These are phyloP conservation scores for Hypocryptadius cinnamomeus DNA, from an alignment of 2,113 vertebrate genomes.

Conservation along the genomic window DNA sequence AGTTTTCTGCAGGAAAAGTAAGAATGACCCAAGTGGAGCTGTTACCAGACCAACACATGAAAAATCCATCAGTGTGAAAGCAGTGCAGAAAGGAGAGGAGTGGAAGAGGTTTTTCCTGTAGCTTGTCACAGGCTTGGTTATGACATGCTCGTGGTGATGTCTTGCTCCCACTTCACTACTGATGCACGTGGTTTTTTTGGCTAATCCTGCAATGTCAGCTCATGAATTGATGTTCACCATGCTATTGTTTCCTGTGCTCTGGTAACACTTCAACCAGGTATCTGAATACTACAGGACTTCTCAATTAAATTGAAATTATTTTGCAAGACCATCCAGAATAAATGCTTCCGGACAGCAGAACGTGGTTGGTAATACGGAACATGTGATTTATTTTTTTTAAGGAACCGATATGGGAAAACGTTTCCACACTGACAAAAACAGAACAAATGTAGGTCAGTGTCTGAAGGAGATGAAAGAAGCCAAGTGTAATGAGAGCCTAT, in stretches of 20 bases:
- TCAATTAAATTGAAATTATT: not conserved
- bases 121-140: not conserved
- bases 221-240: not conserved
- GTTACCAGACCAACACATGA: not conserved
- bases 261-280: not conserved
- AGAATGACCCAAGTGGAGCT: not conserved
- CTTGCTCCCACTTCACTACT: not conserved
- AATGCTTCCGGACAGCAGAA: constrained; percentile 4
- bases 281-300: not conserved
- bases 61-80: not conserved
- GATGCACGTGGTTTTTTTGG: not conserved
- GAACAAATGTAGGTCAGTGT: constrained; percentile 47
- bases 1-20: not conserved
- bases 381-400: constrained; percentile 22
- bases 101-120: not conserved
- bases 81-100: not conserved
- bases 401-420: not conserved
- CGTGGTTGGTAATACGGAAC: not conserved
- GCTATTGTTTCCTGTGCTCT: not conserved
- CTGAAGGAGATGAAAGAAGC: constrained; percentile 47
- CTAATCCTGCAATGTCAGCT: not conserved
- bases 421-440: constrained; percentile 42
- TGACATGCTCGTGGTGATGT: fast-evolving
- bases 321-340: not conserved
- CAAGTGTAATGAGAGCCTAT: constrained; percentile 33